Conservation (phyloP, 2,888 invertebrate genomes). For the Leucoma salicis region DNA sequence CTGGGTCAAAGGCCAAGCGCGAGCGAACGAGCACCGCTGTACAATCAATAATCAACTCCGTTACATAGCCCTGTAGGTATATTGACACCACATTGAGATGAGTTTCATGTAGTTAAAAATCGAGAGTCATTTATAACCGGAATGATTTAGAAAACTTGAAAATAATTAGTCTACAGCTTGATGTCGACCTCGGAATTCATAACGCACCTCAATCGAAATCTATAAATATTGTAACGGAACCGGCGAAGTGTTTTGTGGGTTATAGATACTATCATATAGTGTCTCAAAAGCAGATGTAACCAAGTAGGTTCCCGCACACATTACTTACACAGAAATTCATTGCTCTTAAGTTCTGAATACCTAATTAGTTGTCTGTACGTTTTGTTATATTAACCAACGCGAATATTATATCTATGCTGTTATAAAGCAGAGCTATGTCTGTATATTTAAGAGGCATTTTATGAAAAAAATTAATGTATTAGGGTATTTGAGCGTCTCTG, state of each 20-base stretch:
- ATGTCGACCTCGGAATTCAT: conserved; percentile 19
- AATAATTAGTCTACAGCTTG: conserved; percentile 22
- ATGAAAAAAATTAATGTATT: too few relatives aligned
- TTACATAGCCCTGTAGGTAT: conserved; percentile 17
- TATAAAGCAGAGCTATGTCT: too few relatives aligned
- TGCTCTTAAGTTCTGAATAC: too few relatives aligned
- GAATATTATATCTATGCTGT: too few relatives aligned
- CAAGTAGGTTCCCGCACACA: too few relatives aligned
- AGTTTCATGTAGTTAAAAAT: conserved; percentile 24
- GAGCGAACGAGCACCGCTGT: neutral
- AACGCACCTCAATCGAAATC: conserved; percentile 13
- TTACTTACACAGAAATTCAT: too few relatives aligned
- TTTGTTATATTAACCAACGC: too few relatives aligned
- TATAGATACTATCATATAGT: neutral
- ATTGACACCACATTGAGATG: conserved; percentile 12
- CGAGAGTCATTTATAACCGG: conserved; percentile 26
- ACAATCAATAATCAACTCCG: conserved; percentile 27
- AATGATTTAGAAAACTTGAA: conserved; percentile 22
- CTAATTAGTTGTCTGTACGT: too few relatives aligned
- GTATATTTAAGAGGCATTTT: too few relatives aligned
- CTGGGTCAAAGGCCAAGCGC: conserved; percentile 25
- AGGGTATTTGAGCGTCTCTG: too few relatives aligned
- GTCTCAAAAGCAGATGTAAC: too few relatives aligned
- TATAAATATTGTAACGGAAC: conserved; percentile 12
- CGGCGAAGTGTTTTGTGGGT: neutral